Evolutionary conservation across 2,797 vertebrate species (phyloP).

Genomic region (Smutsia gigantea): DNA sequence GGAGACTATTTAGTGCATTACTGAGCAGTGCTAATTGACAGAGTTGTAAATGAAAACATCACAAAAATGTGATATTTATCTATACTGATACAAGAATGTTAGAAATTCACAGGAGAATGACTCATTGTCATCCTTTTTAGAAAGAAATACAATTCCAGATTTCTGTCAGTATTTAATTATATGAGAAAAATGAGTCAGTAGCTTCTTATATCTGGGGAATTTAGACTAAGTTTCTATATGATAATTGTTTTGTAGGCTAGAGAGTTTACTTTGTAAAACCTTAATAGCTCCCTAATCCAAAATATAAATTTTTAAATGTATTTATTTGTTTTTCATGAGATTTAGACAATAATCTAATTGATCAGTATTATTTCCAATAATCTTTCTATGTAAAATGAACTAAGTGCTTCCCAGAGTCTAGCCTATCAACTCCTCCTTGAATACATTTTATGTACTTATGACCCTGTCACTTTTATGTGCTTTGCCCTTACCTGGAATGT

Average conservation of each 20-base stretch:
- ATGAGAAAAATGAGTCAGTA: constrained; percentile 14
- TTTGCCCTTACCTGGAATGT: neutral
- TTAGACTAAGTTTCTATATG: neutral
- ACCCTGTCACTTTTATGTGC: neutral
- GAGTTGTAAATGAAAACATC: constrained; percentile 70
- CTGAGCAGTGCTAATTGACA: constrained; percentile 71
- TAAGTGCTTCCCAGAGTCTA: neutral
- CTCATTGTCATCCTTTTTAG: constrained; percentile 46
- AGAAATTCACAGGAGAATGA: constrained; percentile 63
- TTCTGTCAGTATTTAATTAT: constrained; percentile 52
- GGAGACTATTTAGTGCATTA: constrained; percentile 51
- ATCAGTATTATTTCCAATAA: constrained; percentile 4
- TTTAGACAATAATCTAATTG: neutral
- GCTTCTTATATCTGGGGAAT: neutral
- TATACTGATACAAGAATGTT: constrained; percentile 43
- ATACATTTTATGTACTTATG: neutral
- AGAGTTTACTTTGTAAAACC: neutral
- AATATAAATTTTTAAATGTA: neutral
- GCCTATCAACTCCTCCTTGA: neutral
- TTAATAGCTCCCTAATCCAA: neutral
- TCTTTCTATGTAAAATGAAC: neutral
- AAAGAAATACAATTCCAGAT: constrained; percentile 47
- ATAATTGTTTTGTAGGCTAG: neutral
- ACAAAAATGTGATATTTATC: constrained; percentile 70
- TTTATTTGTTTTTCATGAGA: neutral